Base-by-base conservation (phyloP, 2,797 vertebrate genomes). In the Microhierax caerulescens region DNA sequence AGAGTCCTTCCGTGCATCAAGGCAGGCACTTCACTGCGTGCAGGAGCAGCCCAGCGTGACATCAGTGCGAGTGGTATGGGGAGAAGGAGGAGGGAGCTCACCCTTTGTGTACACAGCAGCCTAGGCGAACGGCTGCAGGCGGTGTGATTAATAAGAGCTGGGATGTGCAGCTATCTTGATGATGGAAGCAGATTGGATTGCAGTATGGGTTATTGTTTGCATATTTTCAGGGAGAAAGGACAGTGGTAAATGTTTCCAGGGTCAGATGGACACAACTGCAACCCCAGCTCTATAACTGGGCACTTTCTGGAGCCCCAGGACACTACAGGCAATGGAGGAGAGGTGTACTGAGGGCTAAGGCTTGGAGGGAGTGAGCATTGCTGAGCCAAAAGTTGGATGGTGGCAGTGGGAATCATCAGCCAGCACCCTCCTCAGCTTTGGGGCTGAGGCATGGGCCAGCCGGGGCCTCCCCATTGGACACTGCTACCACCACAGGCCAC, bases 141-240 rank as follows among this genome's bases (percentile, higher is more conserved):
- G 0, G 30, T 18, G 24, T 69, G 68, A 63, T 75, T 72, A 65
- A 21, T 34, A 22, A 63, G 54, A 59, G 16, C 68, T 50, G 75
- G 45, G 36, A 57, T 47, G 23, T 50, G 72, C 41, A 65, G 34
- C 57, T 75, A 7, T 80, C 61, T 56, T 7, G 0, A 59, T 78
- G 79, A 88, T 47, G 78, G 50, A 54, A 81, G 37, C 30, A 65
- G 22, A 60, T 1, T 39, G 59, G 30, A 69, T 85, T 85, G 50
- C 60, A 39, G 54, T 51, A 59, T 0, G 0, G 7, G 20, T 61
- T 83, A 59, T 60, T 11, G 5, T 51, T 80, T 3, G 0, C 7
- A 0, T 61, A 45, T 48, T 75, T 78, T 4, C 53, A 48, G 60
- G 57, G 27, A 68, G 45, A 69, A 89, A 60, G 23, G 22, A 27